These are phyloP conservation scores for Poicephalus gulielmi DNA, from an alignment of 2,113 vertebrate genomes.

Conservation along the genomic window DNA sequence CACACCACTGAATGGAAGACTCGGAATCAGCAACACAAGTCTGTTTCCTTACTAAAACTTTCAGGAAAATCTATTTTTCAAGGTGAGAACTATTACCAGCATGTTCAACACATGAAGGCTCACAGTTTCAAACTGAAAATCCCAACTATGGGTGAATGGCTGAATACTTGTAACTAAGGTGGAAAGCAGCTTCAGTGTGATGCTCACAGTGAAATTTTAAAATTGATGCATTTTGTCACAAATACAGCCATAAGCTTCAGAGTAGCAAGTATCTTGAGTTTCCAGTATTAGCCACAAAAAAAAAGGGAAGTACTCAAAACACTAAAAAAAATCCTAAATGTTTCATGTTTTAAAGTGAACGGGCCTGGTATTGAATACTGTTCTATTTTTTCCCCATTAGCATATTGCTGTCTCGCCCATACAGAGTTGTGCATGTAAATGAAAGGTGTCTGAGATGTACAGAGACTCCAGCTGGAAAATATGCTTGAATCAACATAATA, in stretches of 20 bases:
- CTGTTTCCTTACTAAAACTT: neutral
- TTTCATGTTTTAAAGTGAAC: neutral
- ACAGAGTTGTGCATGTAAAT: neutral
- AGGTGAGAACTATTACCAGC: neutral
- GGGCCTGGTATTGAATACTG: neutral
- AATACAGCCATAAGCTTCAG: neutral
- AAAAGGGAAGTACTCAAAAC: neutral
- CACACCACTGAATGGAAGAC: neutral
- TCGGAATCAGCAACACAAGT: neutral
- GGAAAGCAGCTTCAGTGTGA: neutral
- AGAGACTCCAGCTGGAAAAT: neutral
- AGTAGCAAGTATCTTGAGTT: neutral
- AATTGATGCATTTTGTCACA: neutral
- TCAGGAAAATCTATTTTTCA: neutral
- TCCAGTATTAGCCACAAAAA: neutral
- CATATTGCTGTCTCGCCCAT: neutral
- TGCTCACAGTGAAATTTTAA: neutral
- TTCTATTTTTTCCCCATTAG: neutral
- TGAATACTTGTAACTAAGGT: neutral
- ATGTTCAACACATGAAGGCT: neutral
- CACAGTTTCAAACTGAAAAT: neutral
- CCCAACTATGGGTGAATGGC: neutral
- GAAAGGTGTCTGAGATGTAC: neutral
- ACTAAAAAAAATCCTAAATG: neutral
- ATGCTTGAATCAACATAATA: neutral